phyloP scores from a whole-genome alignment of 30 jellyfish, hydroid and myxozoan species.

The Nemopilema nomurai region DNA sequence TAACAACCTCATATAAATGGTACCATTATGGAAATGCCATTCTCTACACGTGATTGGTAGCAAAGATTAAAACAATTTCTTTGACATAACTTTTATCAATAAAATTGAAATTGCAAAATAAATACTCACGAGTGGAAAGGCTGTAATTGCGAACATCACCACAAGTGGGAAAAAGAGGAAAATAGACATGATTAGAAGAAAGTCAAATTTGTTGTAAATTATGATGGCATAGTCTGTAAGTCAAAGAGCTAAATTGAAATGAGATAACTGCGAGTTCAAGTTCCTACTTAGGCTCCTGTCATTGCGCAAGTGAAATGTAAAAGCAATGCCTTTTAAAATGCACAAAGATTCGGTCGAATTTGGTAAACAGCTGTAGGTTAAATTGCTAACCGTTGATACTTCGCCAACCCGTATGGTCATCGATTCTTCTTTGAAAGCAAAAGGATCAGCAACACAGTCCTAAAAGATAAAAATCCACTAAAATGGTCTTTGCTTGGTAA shows the following conservation, averaged over 20 bases:
- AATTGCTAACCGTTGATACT: constrained; percentile 82
- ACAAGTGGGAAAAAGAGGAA: background rate
- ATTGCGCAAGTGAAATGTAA: no score
- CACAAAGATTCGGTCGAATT: no score
- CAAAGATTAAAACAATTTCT: no score
- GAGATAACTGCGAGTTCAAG: no score
- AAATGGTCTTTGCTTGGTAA: background rate
- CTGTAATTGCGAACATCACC: constrained; percentile 10
- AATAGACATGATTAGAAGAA: background rate
- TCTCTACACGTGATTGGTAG: no score
- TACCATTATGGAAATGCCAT: no score
- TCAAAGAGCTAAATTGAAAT: background rate
- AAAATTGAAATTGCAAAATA: background rate
- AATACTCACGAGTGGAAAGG: constrained; percentile 81
- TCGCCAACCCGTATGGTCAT: constrained; percentile 88
- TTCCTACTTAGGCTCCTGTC: no score
- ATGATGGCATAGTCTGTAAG: background rate
- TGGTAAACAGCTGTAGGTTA: no score
- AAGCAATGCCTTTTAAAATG: no score
- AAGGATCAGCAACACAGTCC: constrained; percentile 77
- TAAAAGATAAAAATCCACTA: background rate
- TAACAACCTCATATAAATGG: no score
- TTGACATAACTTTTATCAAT: no score
- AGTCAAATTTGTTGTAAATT: background rate
- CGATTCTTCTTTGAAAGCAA: constrained; percentile 76